Base-by-base conservation (phyloP, 1,140 invertebrate species). In the Platorchestia sp. region DNA sequence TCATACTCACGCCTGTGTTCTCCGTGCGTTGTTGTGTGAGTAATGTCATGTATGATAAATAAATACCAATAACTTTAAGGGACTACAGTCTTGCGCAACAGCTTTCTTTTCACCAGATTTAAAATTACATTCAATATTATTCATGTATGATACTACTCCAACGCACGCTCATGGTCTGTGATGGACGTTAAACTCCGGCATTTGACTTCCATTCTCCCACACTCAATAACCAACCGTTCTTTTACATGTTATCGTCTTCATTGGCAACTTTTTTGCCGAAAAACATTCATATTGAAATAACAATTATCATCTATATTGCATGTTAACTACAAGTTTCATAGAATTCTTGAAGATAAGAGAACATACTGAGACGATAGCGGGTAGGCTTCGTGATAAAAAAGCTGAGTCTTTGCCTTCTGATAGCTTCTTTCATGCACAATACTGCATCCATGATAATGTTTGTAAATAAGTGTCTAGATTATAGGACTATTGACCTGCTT, bases 361-460 rank as follows among this genome's bases (percentile, higher is more conserved):
- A 75, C 59, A 75, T 75, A 36, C 7, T 36, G 36, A 89, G 43
- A 41, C 43, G n/a, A 89, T 89, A 89, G n/a, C 87, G 87, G 87
- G 87, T 89, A 89, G 87, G 87, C 87, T 89, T 42, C 87, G 87
- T 89, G 87, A 89, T 89, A 89, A 75, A 75, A 51, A 89, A 89
- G 87, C 87, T 89, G 36, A 47, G 44, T 45, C 43, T 93, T 47
- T 93, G 91, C 91, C 91, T 93, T 93, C 91, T 93, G 36, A 40
- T 93, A 93, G 91, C 91, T 93, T 75, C 87, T 89, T 41, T 89
- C 91, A 45, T 93, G 43, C 91, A 93, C 43, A 93, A 93, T 93
- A 93, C 91, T 93, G 91, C 91, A 47, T 44, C 36, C 45, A 93
- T 45, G 44, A 93, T 45, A 93, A 45, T 93, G 91, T 93, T 93